Conservation (phyloP, 2,113 vertebrate genomes). For the Cyanoderma ruficeps region DNA sequence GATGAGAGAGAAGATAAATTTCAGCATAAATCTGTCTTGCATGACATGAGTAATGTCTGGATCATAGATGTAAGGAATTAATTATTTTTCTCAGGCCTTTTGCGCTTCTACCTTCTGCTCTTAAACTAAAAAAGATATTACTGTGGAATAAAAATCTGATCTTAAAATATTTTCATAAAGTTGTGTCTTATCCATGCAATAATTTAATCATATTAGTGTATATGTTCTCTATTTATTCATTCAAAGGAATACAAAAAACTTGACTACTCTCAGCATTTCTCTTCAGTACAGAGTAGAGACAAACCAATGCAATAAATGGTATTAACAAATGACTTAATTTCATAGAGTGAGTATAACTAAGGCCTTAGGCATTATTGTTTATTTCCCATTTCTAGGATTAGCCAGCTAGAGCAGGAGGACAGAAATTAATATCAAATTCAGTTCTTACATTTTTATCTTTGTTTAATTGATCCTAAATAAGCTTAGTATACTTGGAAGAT, state of each 20-base stretch:
- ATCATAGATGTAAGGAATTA: not conserved
- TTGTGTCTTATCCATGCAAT: not conserved
- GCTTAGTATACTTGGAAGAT: not conserved
- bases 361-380: not conserved
- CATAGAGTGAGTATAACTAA: not conserved
- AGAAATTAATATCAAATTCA: not conserved
- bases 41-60: not conserved
- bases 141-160: not conserved
- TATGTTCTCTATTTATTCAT: not conserved
- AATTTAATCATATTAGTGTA: not conserved
- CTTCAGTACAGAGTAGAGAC: not conserved
- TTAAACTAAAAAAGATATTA: not conserved
- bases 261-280: not conserved
- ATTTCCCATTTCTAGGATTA: not conserved
- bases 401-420: not conserved
- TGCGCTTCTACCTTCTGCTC: not conserved
- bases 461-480: not conserved
- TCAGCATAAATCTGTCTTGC: not conserved
- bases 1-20: not conserved
- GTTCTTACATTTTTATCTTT: not conserved
- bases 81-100: not conserved
- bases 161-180: not conserved
- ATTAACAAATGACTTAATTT: not conserved
- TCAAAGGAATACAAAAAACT: not conserved
- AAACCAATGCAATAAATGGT: not conserved